Percentiles rank a stretch among this genome's conserved stretches.
Conservation (phyloP, 1,140 invertebrate genomes). For the Cyclargus thomasi region DNA sequence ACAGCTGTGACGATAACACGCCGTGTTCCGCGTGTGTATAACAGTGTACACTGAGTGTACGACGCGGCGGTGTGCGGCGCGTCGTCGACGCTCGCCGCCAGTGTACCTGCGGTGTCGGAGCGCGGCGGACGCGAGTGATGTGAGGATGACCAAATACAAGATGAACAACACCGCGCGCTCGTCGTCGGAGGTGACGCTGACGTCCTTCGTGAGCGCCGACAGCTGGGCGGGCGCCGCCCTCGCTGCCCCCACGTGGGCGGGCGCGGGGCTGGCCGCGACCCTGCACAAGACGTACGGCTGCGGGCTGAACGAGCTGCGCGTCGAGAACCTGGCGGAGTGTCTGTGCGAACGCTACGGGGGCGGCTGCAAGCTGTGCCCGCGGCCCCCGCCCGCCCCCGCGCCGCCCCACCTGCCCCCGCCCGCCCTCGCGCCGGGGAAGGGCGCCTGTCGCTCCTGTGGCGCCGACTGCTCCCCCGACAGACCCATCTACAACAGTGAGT, state of each 20-base stretch:
- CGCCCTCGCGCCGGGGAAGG: conserved; percentile 31
- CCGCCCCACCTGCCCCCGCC: conserved; percentile 42
- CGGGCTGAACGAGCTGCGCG: conserved; percentile 57
- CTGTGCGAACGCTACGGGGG: conserved; percentile 62
- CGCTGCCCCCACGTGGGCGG: too few species aligned
- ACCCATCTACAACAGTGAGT: conserved; percentile 42
- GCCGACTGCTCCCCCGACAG: conserved; percentile 26
- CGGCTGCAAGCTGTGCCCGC: conserved; percentile 59
- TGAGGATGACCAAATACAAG: conserved; percentile 73
- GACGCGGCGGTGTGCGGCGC: too few species aligned
- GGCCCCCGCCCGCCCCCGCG: conserved; percentile 45
- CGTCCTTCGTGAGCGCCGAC: conserved; percentile 57
- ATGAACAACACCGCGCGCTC: conserved; percentile 57
- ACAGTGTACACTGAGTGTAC: background rate
- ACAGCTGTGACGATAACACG: background rate
- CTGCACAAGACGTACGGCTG: conserved; percentile 50
- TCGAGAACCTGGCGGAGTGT: conserved; percentile 54
- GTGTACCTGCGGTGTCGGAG: background rate
- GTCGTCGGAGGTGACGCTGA: conserved; percentile 67
- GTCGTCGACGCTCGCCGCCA: background rate
- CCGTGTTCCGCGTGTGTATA: background rate
- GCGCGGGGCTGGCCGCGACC: conserved; percentile 40
- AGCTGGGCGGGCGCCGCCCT: conserved; percentile 27
- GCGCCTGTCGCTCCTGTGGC: conserved; percentile 44
- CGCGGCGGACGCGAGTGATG: conserved; percentile 23